Evolutionary conservation across 2,888 invertebrate species (phyloP), one percentile per base, ranked within the genome.

Genomic region (Parnassius apollo): DNA sequence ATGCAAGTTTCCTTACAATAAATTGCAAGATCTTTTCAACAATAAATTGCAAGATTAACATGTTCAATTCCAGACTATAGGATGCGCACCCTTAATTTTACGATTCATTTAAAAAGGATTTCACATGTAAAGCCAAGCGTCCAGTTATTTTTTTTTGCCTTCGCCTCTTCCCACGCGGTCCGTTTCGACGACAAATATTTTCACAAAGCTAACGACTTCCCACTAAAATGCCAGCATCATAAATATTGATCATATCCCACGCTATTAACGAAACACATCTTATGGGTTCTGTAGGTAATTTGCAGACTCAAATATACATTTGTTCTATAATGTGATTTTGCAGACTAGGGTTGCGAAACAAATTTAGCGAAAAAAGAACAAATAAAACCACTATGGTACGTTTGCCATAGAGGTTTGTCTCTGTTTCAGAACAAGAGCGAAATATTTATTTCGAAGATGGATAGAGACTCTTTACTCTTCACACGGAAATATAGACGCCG

Each of bases 171-270:
- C 62, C 62, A 62, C 62, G 58, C 49, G 42, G 48, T 46, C 57
- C 18, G 35, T 35, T 53, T 54, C 60, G 50, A 67, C 54, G 18
- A 44, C 61, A 64, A 59, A 12, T 69, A 72, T 70, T 74, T 66
- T 65, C 53, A 61, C 58, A 68, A 53, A 65, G 66, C 71, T 64
- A 72, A 71, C 66, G 61, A 73, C 71, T 78, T 75, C 77, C 79
- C 73, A 68, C 42, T 62, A 51, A 64, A 62, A 42, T 42, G 65
- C 66, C 70, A 71, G 65, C 67, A 62, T 65, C 69, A 62, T 61
- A 72, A 70, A 71, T 74, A 71, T 65, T 63, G 61, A 35, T 51
- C 61, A 65, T 72, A 69, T 76, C 76, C 71, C 77, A 78, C 76
- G 75, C 70, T 59, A 62, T 9, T 35, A 35, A 35, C 25, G 48